Conservation (phyloP, 2,888 invertebrate genomes). For the Caenorhabditis uteleia region DNA sequence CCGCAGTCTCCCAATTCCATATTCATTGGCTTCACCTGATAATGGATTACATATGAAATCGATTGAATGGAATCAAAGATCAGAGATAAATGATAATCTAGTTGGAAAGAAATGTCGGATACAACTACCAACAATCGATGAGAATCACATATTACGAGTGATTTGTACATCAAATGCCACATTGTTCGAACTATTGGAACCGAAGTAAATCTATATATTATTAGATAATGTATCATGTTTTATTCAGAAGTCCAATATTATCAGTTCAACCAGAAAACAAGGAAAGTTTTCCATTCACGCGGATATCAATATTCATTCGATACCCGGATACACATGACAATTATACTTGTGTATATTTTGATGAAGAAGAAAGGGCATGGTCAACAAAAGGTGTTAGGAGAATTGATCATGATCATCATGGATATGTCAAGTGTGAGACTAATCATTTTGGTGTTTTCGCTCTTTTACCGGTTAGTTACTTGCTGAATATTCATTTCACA, state of each 20-base stretch:
- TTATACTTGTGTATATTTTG: constrained; percentile 65
- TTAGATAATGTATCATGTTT: not conserved
- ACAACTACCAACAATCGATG: constrained; percentile 44
- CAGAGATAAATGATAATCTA: constrained; percentile 39
- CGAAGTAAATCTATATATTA: constrained; percentile 16
- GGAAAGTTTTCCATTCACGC: constrained; percentile 31
- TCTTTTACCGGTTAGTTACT: constrained; percentile 61
- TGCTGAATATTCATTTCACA: constrained; percentile 36
- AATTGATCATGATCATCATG: constrained; percentile 44
- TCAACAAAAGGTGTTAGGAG: constrained; percentile 60
- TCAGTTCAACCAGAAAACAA: constrained; percentile 46
- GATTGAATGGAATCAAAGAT: constrained; percentile 37
- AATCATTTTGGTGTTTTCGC: constrained; percentile 62
- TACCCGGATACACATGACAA: constrained; percentile 49
- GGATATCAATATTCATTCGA: constrained; percentile 52
- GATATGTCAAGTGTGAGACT: constrained; percentile 63
- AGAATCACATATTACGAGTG: constrained; percentile 36
- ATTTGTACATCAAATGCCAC: constrained; percentile 48
- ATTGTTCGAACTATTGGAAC: constrained; percentile 42
- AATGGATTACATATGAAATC: constrained; percentile 57
- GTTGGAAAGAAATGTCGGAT: constrained; percentile 43
- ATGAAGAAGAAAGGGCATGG: constrained; percentile 61
- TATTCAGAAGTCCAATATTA: constrained; percentile 47
- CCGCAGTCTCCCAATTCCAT: constrained; percentile 53
- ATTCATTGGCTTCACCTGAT: constrained; percentile 50